Evolutionary conservation across 2,888 invertebrate genomes (phyloP).

Genomic region (Odontothrips loti): DNA sequence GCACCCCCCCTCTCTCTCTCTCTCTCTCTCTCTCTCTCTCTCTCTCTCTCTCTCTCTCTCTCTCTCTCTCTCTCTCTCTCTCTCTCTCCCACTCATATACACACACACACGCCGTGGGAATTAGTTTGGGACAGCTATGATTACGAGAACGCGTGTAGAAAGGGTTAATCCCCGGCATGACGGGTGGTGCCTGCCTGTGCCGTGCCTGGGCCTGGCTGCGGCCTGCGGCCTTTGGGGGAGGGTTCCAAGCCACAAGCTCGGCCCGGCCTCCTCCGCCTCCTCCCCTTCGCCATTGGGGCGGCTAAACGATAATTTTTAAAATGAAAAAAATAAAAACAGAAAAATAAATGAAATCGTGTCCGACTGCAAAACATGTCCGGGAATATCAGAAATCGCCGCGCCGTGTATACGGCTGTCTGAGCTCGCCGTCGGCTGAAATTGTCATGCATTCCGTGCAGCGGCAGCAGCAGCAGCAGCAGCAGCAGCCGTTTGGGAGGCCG

Average conservation of each 20-base stretch:
- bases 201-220: neutral
- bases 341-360: too few relatives aligned
- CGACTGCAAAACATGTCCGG: too few relatives aligned
- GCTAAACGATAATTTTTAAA: too few relatives aligned
- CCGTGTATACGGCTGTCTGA: too few relatives aligned
- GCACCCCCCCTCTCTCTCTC: neutral
- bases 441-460: too few relatives aligned
- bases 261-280: too few relatives aligned
- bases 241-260: too few relatives aligned
- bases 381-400: too few relatives aligned
- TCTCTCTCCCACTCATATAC: neutral
- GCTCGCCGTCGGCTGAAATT: too few relatives aligned
- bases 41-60: conserved; percentile 4
- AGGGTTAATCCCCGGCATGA: conserved; percentile 18
- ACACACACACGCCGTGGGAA: neutral
- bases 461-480: neutral
- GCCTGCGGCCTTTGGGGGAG: neutral
- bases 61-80: neutral
- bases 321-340: too few relatives aligned
- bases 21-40: too few relatives aligned
- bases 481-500: neutral
- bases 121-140: conserved; percentile 26
- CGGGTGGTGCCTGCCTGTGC: neutral
- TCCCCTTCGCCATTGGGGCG: too few relatives aligned
- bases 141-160: conserved; percentile 19